A percentile compares a stretch with the other conserved stretches of the same genome.
These are phyloP conservation scores for Drosophila pseudotalamancana DNA, from an alignment of 2,888 invertebrate genomes.

Conservation along the genomic window DNA sequence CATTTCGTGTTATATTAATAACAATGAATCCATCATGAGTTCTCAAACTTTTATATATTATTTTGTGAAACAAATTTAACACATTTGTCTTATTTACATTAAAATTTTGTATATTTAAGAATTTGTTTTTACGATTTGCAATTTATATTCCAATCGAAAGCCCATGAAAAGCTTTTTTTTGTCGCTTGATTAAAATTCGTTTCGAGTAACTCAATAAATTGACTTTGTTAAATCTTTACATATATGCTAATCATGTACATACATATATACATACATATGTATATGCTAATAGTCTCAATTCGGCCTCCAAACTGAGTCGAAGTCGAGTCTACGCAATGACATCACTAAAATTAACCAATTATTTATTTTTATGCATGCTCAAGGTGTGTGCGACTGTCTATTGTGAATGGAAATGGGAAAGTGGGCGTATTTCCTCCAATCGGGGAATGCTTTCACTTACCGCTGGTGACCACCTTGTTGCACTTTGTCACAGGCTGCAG, in stretches of 20 bases:
- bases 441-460: conserved; percentile 61
- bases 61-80: not conserved
- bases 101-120: conserved; percentile 2
- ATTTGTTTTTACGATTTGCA: not conserved
- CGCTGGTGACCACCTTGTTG: conserved; percentile 82
- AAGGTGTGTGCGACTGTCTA: conserved; percentile 17
- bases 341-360: conserved; percentile 57
- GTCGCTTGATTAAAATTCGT: conserved; percentile 18
- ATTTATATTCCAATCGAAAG: conserved; percentile 10
- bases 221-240: no score
- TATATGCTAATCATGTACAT: no score
- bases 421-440: no score
- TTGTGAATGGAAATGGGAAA: conserved; percentile 21
- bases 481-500: conserved; percentile 81
- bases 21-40: conserved; percentile 5
- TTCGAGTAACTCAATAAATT: not conserved
- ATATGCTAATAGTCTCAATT: conserved; percentile 62
- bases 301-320: conserved; percentile 33
- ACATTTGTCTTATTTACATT: conserved; percentile 12
- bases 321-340: conserved; percentile 64
- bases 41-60: no score
- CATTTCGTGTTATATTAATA: conserved; percentile 2
- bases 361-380: conserved; percentile 11
- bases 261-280: not conserved
- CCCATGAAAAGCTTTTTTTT: conserved; percentile 46